Evolutionary conservation across 2,113 vertebrate genomes (phyloP).

Genomic region (Mastomys natalensis): DNA sequence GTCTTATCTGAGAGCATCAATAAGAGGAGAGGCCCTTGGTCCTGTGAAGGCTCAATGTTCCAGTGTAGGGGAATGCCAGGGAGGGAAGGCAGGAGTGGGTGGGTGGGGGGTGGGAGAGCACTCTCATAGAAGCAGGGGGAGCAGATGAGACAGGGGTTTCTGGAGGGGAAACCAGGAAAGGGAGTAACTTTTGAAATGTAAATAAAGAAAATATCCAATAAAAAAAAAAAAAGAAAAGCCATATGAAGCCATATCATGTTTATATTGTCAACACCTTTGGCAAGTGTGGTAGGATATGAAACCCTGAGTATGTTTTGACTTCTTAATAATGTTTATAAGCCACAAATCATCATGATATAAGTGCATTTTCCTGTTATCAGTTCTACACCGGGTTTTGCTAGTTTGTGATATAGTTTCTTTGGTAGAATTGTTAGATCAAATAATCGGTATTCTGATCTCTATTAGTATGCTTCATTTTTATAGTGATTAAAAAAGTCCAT

Average conservation of each 20-base stretch:
- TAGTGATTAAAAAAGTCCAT: constrained; percentile 67
- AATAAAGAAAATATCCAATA: too few species aligned
- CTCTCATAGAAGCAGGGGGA: too few species aligned
- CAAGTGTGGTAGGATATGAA: background rate
- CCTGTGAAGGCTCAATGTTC: too few species aligned
- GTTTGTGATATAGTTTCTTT: constrained; percentile 57
- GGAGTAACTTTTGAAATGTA: too few species aligned
- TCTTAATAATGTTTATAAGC: background rate
- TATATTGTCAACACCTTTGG: constrained; percentile 42
- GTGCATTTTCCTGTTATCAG: background rate
- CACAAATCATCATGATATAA: background rate
- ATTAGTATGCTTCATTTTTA: constrained; percentile 70
- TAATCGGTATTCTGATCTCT: constrained; percentile 67
- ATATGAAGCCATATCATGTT: background rate
- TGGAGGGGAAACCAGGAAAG: too few species aligned
- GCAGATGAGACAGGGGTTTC: too few species aligned
- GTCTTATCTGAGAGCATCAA: too few species aligned
- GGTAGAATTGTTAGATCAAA: constrained; percentile 60
- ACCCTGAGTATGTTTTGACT: background rate
- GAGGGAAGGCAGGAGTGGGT: too few species aligned
- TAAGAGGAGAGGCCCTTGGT: too few species aligned
- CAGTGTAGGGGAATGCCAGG: too few species aligned
- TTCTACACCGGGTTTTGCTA: constrained; percentile 23
- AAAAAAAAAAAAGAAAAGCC: background rate
- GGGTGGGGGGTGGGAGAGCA: too few species aligned